Evolutionary conservation across 2,797 vertebrate species (phyloP).

Genomic region (Hybognathus amarus): DNA sequence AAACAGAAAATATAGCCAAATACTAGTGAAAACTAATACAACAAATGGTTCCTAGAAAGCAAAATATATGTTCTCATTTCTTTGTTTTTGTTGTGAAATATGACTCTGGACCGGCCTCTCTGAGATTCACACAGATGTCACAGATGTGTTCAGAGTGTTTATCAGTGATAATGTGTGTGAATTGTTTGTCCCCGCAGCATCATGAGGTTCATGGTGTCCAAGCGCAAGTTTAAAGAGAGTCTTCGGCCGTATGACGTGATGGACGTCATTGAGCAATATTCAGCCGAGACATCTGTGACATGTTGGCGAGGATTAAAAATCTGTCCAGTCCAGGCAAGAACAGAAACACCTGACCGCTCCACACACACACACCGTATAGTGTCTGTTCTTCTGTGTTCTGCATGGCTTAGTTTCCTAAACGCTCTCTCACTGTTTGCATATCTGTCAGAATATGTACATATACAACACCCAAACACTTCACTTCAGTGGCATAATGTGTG

Average conservation of each 20-base stretch:
- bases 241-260: slow-evolving; percentile 96
- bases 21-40: neutral
- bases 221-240: slow-evolving; percentile 98
- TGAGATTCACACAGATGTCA: neutral
- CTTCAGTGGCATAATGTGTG: neutral
- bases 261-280: slow-evolving; percentile 99
- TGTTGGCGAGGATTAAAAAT: slow-evolving; percentile 97
- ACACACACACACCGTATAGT: neutral
- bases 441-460: slow-evolving; percentile 1
- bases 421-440: slow-evolving; percentile 19
- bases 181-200: slow-evolving; percentile 79
- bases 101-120: neutral
- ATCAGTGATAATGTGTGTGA: slow-evolving; percentile 19
- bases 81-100: neutral
- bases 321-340: slow-evolving; percentile 97
- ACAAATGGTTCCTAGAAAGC: neutral
- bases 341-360: slow-evolving; percentile 31
- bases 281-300: slow-evolving; percentile 96
- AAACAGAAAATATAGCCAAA: neutral
- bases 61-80: neutral
- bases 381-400: slow-evolving; percentile 2
- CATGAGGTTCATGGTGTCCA: slow-evolving; percentile 97
- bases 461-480: neutral
- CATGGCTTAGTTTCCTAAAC: slow-evolving; percentile 52
- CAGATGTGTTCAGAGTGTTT: neutral